Evolutionary conservation across 2,888 invertebrate species (phyloP).

Genomic region (Ligdia adustata): DNA sequence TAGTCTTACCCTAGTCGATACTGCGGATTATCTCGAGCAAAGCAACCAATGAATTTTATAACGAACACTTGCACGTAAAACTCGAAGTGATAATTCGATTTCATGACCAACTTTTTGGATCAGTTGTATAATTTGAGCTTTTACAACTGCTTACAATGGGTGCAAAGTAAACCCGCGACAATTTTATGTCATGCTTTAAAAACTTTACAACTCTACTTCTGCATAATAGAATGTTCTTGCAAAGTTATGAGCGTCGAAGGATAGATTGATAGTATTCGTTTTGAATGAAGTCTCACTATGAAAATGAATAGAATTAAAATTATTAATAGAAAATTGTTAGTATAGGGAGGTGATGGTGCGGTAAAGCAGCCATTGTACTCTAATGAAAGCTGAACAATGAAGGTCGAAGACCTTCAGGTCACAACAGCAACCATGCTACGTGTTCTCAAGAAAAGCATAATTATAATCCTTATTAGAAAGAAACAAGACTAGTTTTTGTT

Average conservation of each 20-base stretch:
- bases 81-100: too few relatives aligned
- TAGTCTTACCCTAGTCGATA: constrained; percentile 23
- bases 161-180: constrained; percentile 1
- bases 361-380: constrained; percentile 63
- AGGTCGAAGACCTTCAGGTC: constrained; percentile 77
- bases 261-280: too few relatives aligned
- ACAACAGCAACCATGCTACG: constrained; percentile 59
- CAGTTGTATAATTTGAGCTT: not conserved
- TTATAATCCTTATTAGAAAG: constrained; percentile 41
- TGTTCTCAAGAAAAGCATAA: constrained; percentile 37
- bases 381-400: constrained; percentile 76
- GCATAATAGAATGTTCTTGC: too few relatives aligned
- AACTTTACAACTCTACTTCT: not conserved
- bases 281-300: not conserved
- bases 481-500: constrained; percentile 35
- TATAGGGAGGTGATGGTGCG: constrained; percentile 42
- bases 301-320: constrained; percentile 16
- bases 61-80: constrained; percentile 28
- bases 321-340: constrained; percentile 31
- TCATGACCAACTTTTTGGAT: constrained; percentile 9
- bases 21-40: constrained; percentile 9
- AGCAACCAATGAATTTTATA: constrained; percentile 20
- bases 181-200: constrained; percentile 2
- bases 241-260: too few relatives aligned
- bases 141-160: not conserved